A percentile compares a stretch with the other conserved stretches of the same genome.
Evolutionary conservation across 2,888 invertebrate species (phyloP).

Genomic region (Lapara coniferarum): DNA sequence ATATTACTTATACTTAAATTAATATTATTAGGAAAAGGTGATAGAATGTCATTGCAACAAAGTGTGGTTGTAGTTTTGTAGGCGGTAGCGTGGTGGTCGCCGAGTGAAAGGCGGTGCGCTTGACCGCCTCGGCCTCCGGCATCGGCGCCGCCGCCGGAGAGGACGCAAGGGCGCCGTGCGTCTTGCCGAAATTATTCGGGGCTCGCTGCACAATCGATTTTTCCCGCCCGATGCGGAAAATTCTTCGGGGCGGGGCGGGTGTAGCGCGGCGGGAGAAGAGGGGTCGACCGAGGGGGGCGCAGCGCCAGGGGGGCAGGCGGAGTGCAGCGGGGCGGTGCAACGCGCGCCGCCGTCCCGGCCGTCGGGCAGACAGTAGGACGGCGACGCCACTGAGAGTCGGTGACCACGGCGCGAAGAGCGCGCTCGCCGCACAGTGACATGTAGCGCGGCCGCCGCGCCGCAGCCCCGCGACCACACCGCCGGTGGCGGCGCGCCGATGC

Average conservation of each 20-base stretch:
- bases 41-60: neutral
- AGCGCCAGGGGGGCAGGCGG: conserved; percentile 75
- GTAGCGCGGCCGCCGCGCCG: conserved; percentile 80
- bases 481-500: conserved; percentile 80
- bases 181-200: conserved; percentile 84
- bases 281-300: conserved; percentile 59
- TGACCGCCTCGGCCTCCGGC: conserved; percentile 60
- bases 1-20: neutral
- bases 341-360: conserved; percentile 78
- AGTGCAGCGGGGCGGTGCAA: conserved; percentile 83
- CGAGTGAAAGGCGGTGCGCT: conserved; percentile 69
- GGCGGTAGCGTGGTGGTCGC: conserved; percentile 12
- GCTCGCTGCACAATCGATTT: conserved; percentile 84
- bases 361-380: conserved; percentile 82
- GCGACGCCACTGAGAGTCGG: conserved; percentile 82
- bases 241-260: conserved; percentile 81
- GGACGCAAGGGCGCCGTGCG: conserved; percentile 82
- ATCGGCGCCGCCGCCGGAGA: conserved; percentile 48
- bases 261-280: conserved; percentile 63
- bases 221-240: conserved; percentile 84
- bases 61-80: neutral
- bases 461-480: conserved; percentile 73
- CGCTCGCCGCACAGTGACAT: conserved; percentile 81
- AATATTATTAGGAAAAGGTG: neutral
- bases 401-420: conserved; percentile 81